Percentiles rank a stretch among this genome's conserved stretches.
These are phyloP conservation scores for Campoplex capitator DNA, from an alignment of 2,888 invertebrate species.

Conservation along the genomic window DNA sequence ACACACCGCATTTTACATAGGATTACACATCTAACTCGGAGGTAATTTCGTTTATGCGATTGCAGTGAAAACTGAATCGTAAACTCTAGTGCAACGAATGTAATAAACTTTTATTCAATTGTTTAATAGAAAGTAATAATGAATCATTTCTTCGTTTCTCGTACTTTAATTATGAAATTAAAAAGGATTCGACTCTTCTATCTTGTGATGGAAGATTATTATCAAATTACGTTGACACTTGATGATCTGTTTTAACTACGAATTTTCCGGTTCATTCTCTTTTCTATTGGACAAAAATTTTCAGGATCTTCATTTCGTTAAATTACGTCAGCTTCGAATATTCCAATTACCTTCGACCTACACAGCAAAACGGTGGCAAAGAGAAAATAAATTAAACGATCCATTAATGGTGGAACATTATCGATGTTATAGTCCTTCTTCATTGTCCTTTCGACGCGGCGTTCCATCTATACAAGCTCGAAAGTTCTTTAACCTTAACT, in stretches of 20 bases:
- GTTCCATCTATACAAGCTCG: conserved; percentile 18
- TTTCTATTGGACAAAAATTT: not conserved
- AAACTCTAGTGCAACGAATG: not conserved
- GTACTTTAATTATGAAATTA: not conserved
- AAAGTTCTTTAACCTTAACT: conserved; percentile 51
- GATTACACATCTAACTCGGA: not conserved
- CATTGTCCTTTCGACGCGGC: not conserved
- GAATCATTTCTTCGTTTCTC: not conserved
- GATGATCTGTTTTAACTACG: not conserved
- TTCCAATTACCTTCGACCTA: conserved; percentile 5
- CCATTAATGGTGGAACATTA: not conserved
- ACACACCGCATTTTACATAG: not conserved
- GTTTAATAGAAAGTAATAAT: not conserved
- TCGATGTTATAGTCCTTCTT: conserved; percentile 6
- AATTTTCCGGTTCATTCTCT: not conserved
- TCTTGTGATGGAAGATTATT: not conserved
- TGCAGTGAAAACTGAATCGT: not conserved
- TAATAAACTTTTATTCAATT: not conserved
- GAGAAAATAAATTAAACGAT: not conserved
- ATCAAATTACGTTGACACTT: not conserved
- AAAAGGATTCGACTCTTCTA: not conserved
- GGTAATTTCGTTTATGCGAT: not conserved
- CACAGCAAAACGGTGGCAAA: not conserved
- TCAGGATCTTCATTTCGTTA: not conserved
- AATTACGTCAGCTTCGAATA: not conserved